phyloP scores from a whole-genome alignment of 2,113 vertebrate species.

The Corythaixoides concolor region DNA sequence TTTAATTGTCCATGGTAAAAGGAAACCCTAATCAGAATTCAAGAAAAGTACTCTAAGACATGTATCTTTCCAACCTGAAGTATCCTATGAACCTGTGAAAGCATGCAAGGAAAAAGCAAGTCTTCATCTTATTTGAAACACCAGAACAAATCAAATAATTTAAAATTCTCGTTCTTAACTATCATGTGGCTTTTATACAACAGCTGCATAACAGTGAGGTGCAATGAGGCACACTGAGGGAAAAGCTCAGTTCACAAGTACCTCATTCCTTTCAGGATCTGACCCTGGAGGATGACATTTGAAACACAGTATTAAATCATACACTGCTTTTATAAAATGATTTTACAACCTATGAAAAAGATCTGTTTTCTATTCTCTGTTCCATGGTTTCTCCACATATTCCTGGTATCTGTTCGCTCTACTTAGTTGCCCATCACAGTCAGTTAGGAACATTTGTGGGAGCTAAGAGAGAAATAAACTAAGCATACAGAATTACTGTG shows the following conservation, averaged over 20 bases:
- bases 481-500: background rate
- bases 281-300: background rate
- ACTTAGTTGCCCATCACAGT: background rate
- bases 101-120: background rate
- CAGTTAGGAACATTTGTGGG: background rate
- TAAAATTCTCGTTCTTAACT: background rate
- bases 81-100: background rate
- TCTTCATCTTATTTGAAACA: background rate
- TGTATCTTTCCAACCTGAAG: constrained; percentile 21
- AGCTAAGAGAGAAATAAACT: background rate
- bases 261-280: background rate
- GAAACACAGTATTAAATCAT: background rate
- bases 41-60: constrained; percentile 5
- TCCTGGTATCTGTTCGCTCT: background rate
- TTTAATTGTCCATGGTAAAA: constrained; percentile 35
- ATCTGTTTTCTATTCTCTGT: background rate
- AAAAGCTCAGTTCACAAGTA: background rate
- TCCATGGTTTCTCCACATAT: background rate
- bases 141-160: background rate
- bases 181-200: background rate
- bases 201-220: background rate
- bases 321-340: background rate
- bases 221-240: background rate
- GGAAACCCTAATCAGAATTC: background rate
- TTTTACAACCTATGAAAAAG: background rate